Evolutionary conservation across 2,888 invertebrate species (phyloP).

Genomic region (Toxonevra muliebris): DNA sequence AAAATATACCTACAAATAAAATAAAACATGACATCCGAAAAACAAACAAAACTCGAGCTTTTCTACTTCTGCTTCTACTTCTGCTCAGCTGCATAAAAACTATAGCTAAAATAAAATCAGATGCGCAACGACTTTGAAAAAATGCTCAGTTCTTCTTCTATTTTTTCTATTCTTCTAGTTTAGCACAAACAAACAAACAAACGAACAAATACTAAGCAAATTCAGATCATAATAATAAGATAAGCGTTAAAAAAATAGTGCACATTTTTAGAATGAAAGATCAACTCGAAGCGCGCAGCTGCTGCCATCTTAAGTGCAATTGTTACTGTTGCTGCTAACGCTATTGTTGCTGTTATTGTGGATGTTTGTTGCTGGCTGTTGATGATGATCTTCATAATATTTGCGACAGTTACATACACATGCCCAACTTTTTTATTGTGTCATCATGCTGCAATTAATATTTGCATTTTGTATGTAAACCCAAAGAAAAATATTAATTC

Average conservation of each 20-base stretch:
- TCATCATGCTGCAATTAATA: no score
- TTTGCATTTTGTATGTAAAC: no score
- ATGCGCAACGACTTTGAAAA: conserved; percentile 30
- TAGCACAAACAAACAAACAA: no score
- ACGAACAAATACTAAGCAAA: no score
- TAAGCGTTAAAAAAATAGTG: background rate
- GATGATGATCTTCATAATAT: background rate
- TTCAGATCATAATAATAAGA: conserved; percentile 3
- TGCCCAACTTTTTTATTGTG: no score
- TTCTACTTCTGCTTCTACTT: no score
- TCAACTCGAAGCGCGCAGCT: background rate
- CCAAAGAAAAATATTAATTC: no score
- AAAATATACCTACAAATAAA: conserved; percentile 6
- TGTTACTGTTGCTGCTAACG: no score
- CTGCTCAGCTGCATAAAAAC: conserved; percentile 8
- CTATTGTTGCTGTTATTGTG: conserved; percentile 3
- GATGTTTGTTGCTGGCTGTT: background rate
- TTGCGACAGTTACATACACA: no score
- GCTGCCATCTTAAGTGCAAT: background rate
- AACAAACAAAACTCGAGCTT: no score
- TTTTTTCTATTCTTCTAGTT: no score
- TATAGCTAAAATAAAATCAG: conserved; percentile 11
- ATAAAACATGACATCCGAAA: background rate
- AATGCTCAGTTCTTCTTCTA: no score
- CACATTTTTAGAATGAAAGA: background rate